Percentiles rank a stretch among this genome's conserved stretches.
Conservation (phyloP, 2,888 invertebrate species). For the Gerris lacustris region DNA sequence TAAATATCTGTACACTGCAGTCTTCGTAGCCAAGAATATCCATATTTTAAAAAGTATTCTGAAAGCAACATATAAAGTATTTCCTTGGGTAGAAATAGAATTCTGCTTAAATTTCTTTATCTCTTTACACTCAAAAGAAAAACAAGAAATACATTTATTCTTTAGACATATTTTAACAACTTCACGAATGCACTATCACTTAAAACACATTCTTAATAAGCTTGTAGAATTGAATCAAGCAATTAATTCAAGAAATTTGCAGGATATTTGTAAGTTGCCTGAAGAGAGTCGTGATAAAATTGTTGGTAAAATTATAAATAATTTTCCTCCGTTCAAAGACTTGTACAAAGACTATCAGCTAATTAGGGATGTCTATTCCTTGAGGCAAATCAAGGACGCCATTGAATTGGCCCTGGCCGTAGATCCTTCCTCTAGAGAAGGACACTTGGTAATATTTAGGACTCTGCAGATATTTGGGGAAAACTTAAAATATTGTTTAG, state of each 20-base stretch:
- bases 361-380: slow-evolving; percentile 28
- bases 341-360: slow-evolving; percentile 28
- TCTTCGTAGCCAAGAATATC: slow-evolving; percentile 27
- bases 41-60: slow-evolving; percentile 28
- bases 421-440: slow-evolving; percentile 22
- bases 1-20: slow-evolving; percentile 25
- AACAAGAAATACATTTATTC: slow-evolving; percentile 24
- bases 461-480: slow-evolving; percentile 30
- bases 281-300: neutral
- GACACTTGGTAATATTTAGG: slow-evolving; percentile 27
- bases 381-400: slow-evolving; percentile 26
- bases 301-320: slow-evolving; percentile 15
- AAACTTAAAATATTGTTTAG: slow-evolving; percentile 30
- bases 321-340: slow-evolving; percentile 25
- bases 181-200: slow-evolving; percentile 22
- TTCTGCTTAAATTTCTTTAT: slow-evolving; percentile 30
- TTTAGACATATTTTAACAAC: slow-evolving; percentile 20
- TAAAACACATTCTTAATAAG: slow-evolving; percentile 23
- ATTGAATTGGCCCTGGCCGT: slow-evolving; percentile 23
- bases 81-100: slow-evolving; percentile 33
- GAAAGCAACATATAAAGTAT: slow-evolving; percentile 27
- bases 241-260: neutral
- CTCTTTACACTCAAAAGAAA: slow-evolving; percentile 20
- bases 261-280: neutral
- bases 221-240: slow-evolving; percentile 13